Base-by-base conservation (phyloP, 2,797 vertebrate genomes). In the Rhinogobio ventralis region DNA sequence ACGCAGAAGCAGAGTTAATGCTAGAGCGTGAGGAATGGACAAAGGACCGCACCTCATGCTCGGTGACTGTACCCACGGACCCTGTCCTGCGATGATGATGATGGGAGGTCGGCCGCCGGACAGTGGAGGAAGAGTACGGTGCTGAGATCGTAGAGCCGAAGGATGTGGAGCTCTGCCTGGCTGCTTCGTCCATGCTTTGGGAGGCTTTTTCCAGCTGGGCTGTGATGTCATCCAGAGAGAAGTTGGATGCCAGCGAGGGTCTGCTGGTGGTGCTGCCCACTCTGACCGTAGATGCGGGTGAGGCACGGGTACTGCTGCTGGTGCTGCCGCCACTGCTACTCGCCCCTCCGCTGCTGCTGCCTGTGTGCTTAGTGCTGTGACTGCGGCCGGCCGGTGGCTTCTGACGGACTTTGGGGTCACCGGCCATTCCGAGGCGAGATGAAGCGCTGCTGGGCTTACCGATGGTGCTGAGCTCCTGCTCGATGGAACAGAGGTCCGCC, bases 401-500 rank as follows among this genome's bases (percentile, higher is more conserved):
- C 91, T 96, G 97, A 73, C 95, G 89, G 19, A 94, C 89, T 92
- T 95, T 96, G 55, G 91, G 53, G 45, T 97, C 96, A 55, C 94
- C 80, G n/a, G 93, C 82, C 81, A 94, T 91, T 73, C 88, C 91
- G 46, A 96, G 96, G 13, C 89, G 89, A 39, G 93, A 71, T 4
- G 93, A 83, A 53, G 87, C 91, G 28, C 87, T 71, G 89, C 95
- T 96, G 78, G 97, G 96, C 84, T 97, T 96, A 20, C 96, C 94
- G 39, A 97, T 95, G 88, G 93, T 96, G 93, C 94, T 97, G 80
- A 99, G 97, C 75, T 99, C 98, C 94, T 99, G 98, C 87, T 99
- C 98, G 79, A 99, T 99, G 80, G 98, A 97, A 92, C 97, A 97
- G 19, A 99, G 97, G 83, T 99, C 98, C 0, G 97, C 98, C 98